Percentiles rank a stretch among this genome's conserved stretches.
Evolutionary conservation across 2,113 vertebrate species (phyloP).

Genomic region (Sprattus sprattus): DNA sequence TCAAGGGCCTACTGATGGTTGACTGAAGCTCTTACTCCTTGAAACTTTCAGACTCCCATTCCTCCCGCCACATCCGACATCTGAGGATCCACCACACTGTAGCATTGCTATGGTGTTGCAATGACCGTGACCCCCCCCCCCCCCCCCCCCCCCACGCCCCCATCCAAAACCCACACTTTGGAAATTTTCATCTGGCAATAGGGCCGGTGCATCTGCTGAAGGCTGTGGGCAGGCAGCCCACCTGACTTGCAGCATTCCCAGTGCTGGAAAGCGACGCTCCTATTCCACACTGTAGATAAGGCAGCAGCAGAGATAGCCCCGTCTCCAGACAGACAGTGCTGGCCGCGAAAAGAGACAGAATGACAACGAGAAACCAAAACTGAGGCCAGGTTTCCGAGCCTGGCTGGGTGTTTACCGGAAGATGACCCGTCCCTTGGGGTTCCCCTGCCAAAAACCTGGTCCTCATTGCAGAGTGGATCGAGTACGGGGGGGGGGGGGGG

Average conservation of each 20-base stretch:
- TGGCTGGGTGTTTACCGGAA: background rate
- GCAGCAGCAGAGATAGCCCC: background rate
- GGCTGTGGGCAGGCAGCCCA: background rate
- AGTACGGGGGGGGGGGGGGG: no score
- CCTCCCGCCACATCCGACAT: no score
- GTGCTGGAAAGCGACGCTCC: background rate
- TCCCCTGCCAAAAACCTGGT: background rate
- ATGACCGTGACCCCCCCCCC: background rate
- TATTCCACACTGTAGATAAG: background rate
- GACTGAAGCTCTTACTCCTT: background rate
- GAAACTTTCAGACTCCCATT: background rate
- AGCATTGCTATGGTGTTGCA: background rate
- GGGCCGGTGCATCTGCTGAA: background rate
- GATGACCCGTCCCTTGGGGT: background rate
- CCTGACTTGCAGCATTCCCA: background rate
- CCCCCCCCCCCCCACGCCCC: no score
- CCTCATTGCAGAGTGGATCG: background rate
- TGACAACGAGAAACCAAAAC: background rate
- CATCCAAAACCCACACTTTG: background rate
- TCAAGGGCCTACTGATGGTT: background rate
- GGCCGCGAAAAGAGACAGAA: background rate
- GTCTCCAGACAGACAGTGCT: background rate
- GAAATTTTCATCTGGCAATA: background rate
- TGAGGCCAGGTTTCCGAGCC: background rate
- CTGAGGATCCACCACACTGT: background rate